Evolutionary conservation across 53 echinoderm and acorn worm genomes (phyloP).

Genomic region (Echinometra lucunter): DNA sequence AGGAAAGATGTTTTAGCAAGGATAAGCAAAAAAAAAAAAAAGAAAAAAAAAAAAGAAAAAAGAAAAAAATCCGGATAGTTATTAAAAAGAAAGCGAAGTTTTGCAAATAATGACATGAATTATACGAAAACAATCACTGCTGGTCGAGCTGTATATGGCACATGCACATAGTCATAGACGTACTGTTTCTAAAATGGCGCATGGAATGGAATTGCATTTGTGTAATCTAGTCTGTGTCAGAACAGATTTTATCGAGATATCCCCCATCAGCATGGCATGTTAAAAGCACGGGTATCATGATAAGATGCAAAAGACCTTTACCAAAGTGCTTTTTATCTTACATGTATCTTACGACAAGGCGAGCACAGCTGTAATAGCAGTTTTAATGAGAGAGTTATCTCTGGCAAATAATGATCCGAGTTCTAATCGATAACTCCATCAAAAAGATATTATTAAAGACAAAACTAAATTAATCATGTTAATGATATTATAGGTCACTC

Average conservation of each 20-base stretch:
- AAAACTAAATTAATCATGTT: background rate
- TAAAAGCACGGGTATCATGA: slow-evolving; percentile 2
- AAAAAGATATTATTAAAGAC: background rate
- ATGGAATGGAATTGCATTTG: background rate
- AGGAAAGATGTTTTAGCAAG: no score
- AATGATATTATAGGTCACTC: background rate
- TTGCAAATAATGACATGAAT: no score
- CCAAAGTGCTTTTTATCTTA: background rate
- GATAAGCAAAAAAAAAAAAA: no score
- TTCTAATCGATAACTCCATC: background rate
- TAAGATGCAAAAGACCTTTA: no score
- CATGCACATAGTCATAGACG: background rate
- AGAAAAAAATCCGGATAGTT: no score
- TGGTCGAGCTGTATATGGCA: no score
- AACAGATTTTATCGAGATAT: background rate
- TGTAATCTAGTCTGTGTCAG: background rate
- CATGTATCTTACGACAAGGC: background rate
- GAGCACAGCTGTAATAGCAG: slow-evolving; percentile 6
- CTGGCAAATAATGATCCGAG: background rate
- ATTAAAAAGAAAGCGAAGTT: no score
- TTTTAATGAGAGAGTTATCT: background rate
- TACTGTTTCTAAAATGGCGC: no score
- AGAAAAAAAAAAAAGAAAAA: no score
- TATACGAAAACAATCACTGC: background rate
- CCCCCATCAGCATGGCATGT: slow-evolving; percentile 14